A percentile compares a stretch with the other conserved stretches of the same genome.
Conservation (phyloP, 2,113 vertebrate genomes). For the Candoia aspera region DNA sequence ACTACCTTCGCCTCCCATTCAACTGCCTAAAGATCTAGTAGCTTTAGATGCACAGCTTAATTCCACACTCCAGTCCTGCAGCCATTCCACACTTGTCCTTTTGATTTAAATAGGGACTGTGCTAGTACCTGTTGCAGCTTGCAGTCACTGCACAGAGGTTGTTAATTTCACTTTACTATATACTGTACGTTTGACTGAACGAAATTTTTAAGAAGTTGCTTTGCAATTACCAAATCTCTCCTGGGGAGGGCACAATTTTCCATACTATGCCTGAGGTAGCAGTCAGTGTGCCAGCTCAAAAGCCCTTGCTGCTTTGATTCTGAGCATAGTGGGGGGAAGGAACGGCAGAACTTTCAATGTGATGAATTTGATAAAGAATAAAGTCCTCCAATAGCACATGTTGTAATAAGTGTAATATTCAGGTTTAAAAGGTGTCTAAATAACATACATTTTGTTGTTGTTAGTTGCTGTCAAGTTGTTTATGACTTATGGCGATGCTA, state of each 20-base stretch:
- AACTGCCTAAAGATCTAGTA: neutral
- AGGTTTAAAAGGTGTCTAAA: too few relatives aligned
- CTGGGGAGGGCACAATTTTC: neutral
- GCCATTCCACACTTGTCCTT: neutral
- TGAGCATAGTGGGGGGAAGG: neutral
- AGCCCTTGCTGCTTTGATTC: neutral
- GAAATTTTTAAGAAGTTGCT: neutral
- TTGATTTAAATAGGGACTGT: neutral
- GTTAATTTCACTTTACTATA: neutral
- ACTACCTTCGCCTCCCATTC: neutral
- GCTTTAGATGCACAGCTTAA: neutral
- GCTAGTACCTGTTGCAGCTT: neutral
- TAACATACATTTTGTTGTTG: too few relatives aligned
- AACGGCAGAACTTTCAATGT: neutral
- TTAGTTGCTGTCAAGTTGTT: too few relatives aligned
- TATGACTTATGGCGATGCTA: too few relatives aligned
- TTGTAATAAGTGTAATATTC: neutral
- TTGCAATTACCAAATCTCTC: fast-evolving
- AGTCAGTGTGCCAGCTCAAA: neutral
- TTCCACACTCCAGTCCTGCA: neutral
- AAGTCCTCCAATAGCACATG: neutral
- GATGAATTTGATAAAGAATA: neutral
- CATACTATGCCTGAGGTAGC: fast-evolving
- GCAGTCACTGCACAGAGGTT: neutral
- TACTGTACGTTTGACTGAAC: neutral